Evolutionary conservation across 2,888 invertebrate genomes (phyloP).

Genomic region (Coecobrya sp.): DNA sequence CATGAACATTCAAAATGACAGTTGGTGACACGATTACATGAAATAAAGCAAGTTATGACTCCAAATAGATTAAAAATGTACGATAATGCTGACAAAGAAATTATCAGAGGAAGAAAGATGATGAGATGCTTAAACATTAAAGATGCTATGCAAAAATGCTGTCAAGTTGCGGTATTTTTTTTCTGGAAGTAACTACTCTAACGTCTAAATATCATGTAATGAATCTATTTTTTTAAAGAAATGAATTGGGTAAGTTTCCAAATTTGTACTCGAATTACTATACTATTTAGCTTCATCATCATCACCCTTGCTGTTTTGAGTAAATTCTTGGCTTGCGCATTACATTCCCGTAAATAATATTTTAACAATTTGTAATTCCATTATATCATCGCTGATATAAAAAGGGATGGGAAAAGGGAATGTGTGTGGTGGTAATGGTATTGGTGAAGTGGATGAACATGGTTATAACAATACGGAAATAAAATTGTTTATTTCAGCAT

Average conservation of each 20-base stretch:
- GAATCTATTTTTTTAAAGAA: not conserved
- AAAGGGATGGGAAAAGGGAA: not conserved
- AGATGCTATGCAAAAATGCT: not conserved
- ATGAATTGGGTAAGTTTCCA: not conserved
- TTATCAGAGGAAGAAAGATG: not conserved
- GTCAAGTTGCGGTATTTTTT: not conserved
- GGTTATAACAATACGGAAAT: slow-evolving; percentile 62
- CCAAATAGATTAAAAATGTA: slow-evolving; percentile 8
- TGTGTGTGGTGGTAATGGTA: not conserved
- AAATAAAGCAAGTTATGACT: slow-evolving; percentile 55
- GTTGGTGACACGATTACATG: slow-evolving; percentile 72
- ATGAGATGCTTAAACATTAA: not conserved
- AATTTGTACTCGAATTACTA: not conserved
- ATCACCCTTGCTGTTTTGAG: slow-evolving; percentile 7
- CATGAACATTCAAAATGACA: slow-evolving; percentile 49
- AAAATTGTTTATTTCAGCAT: slow-evolving; percentile 56
- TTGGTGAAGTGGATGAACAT: slow-evolving; percentile 14
- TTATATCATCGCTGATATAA: slow-evolving; percentile 39
- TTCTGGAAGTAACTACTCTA: slow-evolving; percentile 26
- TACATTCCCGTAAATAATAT: slow-evolving; percentile 44
- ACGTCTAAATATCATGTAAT: not conserved
- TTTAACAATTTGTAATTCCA: slow-evolving; percentile 44
- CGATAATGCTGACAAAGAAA: slow-evolving; percentile 20
- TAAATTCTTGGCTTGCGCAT: slow-evolving; percentile 21
- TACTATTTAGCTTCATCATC: not conserved